Evolutionary conservation across 1,140 invertebrate species (phyloP), one percentile per base, ranked within the genome.

Genomic region (Temnothorax nylanderi): DNA sequence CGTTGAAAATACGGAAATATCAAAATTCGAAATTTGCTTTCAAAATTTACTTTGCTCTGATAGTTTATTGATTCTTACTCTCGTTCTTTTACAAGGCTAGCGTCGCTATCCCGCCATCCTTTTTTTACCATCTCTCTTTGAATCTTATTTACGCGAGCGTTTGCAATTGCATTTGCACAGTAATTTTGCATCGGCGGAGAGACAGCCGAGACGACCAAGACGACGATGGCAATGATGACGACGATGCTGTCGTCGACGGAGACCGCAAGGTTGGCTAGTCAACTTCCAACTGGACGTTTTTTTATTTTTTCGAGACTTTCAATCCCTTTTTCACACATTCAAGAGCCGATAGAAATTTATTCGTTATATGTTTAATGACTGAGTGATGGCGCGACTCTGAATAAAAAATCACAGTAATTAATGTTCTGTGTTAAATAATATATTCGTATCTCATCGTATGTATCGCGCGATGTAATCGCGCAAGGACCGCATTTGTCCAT

Each of bases 151-250:
- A 64, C 89, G 54, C 75, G 71, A 76, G 65, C 78, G 75, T 88
- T 88, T 89, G 85, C 88, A 88, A 91, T 88, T 72, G 78, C 80
- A 67, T 91, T 91, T 89, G 77, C 72, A 86, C 90, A 65, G 81
- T 90, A 89, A 87, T 91, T 89, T 91, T 49, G 47, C 86, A 58
- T 87, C 51, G 41, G 7, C 51, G 77, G 47, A 56, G 75, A 80
- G 21, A 32, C 64, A 41, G 58, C 4, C 41, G 49, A 60, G 26
- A 74, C 16, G 49, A 56, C 32, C 5, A 37, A 37, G 81, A 49
- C 37, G 65, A 49, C 34, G 34, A 60, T 51, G 49, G 16, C 41
- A 54, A 84, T 18, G 54, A 41, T 18, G 18, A 18, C 44, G 54
- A 77, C 71, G 71, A 44, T 34, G 47, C 1, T 41, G 72, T 7